Evolutionary conservation across 2,113 vertebrate species (phyloP).

Genomic region (Fregetta grallaria): DNA sequence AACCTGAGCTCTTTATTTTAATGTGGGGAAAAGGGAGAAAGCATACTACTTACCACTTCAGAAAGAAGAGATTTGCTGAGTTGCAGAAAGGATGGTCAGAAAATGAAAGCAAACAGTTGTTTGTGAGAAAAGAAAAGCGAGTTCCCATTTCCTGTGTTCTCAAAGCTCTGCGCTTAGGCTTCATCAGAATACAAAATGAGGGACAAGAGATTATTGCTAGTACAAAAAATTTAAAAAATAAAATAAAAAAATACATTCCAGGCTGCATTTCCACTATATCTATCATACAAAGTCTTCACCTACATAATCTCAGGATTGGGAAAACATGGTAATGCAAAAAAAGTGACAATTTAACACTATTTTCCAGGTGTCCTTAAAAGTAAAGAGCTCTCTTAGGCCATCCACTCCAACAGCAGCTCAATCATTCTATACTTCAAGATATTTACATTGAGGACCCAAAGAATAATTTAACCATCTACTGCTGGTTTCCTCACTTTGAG

Average conservation of each 20-base stretch:
- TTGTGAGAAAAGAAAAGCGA: not conserved
- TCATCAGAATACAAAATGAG: not conserved
- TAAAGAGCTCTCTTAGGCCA: not conserved
- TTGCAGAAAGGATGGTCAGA: not conserved
- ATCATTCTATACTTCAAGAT: not conserved
- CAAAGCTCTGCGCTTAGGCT: not conserved
- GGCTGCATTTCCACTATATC: not conserved
- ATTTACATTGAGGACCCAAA: not conserved
- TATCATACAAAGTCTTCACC: not conserved
- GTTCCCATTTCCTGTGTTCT: not conserved
- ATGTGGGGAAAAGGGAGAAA: not conserved
- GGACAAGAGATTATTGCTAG: not conserved
- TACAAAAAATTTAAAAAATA: not conserved
- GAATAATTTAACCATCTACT: not conserved
- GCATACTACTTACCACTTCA: not conserved
- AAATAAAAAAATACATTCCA: not conserved
- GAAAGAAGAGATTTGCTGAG: not conserved
- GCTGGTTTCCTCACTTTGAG: not conserved
- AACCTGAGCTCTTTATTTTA: not conserved
- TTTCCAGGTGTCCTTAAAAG: not conserved
- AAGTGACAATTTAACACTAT: not conserved
- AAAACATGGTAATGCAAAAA: not conserved
- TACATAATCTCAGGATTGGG: not conserved
- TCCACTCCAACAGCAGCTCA: not conserved
- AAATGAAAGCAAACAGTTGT: not conserved